These are phyloP conservation scores for Camelus dromedarius DNA, from an alignment of 2,113 vertebrate species.

Conservation along the genomic window DNA sequence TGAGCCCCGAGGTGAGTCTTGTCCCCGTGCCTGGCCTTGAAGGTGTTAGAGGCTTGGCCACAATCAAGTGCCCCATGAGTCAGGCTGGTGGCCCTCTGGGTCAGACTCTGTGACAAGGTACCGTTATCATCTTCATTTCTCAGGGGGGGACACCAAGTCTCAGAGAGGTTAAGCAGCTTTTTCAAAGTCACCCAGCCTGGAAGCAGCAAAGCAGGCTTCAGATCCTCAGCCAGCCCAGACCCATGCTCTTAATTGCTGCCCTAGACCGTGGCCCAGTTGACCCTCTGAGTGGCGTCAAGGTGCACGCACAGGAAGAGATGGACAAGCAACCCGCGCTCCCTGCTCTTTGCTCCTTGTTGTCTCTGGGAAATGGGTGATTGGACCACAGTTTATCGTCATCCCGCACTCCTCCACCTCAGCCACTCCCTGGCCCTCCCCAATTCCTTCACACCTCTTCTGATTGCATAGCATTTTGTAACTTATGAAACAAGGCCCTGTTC, in stretches of 20 bases:
- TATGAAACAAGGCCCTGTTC: accelerated
- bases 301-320: background rate
- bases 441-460: accelerated
- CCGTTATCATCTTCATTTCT: accelerated
- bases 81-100: accelerated
- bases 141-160: background rate
- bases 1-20: conserved; percentile 40
- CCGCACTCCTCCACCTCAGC: accelerated
- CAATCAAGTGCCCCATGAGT: accelerated
- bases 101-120: background rate
- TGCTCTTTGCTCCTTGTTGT: background rate
- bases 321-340: background rate
- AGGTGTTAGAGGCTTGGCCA: background rate
- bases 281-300: accelerated
- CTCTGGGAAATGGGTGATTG: background rate
- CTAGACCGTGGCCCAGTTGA: background rate
- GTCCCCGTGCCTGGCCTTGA: background rate
- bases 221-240: too few species aligned
- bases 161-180: background rate
- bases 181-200: background rate
- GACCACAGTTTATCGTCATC: background rate
- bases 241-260: accelerated
- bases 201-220: background rate
- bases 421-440: accelerated
- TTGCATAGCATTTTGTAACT: background rate